These are phyloP conservation scores for Pseudochromis fuscus DNA, from an alignment of 2,797 vertebrate genomes.

Conservation along the genomic window DNA sequence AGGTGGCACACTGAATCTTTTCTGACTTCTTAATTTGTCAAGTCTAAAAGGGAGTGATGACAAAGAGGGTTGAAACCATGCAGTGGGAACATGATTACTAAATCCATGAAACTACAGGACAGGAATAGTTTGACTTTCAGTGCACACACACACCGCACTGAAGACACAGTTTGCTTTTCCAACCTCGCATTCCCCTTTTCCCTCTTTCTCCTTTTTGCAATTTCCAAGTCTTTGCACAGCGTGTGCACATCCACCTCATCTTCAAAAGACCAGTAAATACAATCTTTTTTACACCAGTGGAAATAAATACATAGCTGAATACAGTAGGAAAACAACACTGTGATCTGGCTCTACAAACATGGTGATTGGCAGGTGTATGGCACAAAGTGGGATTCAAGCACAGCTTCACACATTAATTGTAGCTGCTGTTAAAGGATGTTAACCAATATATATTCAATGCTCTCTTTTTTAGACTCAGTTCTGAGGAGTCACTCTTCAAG, in stretches of 20 bases:
- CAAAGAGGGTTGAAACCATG: constrained; percentile 20
- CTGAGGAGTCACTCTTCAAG: constrained; percentile 83
- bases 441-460: constrained; percentile 88
- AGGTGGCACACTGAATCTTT: constrained; percentile 13
- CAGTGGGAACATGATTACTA: constrained; percentile 20
- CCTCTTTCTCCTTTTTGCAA: constrained; percentile 62
- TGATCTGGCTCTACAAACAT: constrained; percentile 79
- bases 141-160: constrained; percentile 8
- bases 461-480: constrained; percentile 84
- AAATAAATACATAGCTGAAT: constrained; percentile 76
- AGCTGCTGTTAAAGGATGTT: constrained; percentile 80
- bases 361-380: constrained; percentile 80
- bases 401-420: constrained; percentile 80
- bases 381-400: constrained; percentile 75
- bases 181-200: constrained; percentile 26
- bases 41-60: constrained; percentile 11
- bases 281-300: constrained; percentile 67
- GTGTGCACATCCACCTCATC: constrained; percentile 61
- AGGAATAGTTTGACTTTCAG: constrained; percentile 45
- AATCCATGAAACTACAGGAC: constrained; percentile 24
- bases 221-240: constrained; percentile 76
- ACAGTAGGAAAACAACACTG: constrained; percentile 77
- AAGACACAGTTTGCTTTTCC: constrained; percentile 59
- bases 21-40: not conserved
- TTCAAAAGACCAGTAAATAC: constrained; percentile 81